Evolutionary conservation across 2,113 vertebrate species (phyloP).

Genomic region (Indicator indicator): DNA sequence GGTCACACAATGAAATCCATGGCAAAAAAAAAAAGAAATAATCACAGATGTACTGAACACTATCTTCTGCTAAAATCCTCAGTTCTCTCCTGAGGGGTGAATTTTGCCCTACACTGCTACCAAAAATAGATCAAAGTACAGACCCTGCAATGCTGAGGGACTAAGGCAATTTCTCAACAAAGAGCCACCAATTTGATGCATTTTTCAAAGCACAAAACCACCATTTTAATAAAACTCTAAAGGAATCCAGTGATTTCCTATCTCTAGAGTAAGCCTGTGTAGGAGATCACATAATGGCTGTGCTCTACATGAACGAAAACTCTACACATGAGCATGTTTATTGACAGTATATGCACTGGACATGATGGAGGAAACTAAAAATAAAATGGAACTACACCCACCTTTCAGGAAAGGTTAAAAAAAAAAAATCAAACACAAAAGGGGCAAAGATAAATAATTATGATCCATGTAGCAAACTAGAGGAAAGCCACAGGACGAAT

Average conservation of each 20-base stretch:
- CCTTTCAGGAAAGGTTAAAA: not conserved
- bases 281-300: not conserved
- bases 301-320: not conserved
- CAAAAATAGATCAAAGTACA: not conserved
- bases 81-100: not conserved
- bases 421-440: constrained; percentile 47
- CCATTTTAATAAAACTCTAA: constrained; percentile 9
- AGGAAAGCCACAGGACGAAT: constrained; percentile 66
- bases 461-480: constrained; percentile 71
- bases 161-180: not conserved
- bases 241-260: constrained; percentile 6
- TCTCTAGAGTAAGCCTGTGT: not conserved
- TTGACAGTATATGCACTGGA: constrained; percentile 48
- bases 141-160: not conserved
- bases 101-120: not conserved
- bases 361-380: constrained; percentile 13
- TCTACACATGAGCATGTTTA: constrained; percentile 37
- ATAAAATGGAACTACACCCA: constrained; percentile 61
- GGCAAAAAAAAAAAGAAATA: not conserved
- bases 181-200: not conserved
- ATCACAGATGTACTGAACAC: not conserved
- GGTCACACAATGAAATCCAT: not conserved
- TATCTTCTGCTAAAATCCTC: not conserved
- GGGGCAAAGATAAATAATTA: constrained; percentile 19
- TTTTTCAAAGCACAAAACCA: constrained; percentile 10